These are phyloP conservation scores for Archivesica marissinica DNA, from an alignment of 1,140 invertebrate genomes.

Conservation along the genomic window DNA sequence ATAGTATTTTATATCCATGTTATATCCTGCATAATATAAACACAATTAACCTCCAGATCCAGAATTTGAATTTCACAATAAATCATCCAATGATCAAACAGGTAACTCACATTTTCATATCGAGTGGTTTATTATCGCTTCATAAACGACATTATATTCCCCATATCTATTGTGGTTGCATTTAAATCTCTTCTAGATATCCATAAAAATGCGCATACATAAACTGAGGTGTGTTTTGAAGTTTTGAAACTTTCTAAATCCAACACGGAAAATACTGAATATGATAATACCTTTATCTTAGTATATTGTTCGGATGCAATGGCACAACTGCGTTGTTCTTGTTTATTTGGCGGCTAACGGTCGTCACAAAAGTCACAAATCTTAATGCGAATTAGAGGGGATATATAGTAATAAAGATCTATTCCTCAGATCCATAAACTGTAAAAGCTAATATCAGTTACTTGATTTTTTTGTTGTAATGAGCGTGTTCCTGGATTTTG, in stretches of 20 bases:
- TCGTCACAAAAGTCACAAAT: slow-evolving; percentile 35
- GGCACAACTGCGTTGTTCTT: neutral
- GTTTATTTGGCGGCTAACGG: neutral
- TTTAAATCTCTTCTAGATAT: slow-evolving; percentile 31
- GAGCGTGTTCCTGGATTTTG: neutral
- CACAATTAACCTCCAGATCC: neutral
- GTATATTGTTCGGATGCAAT: neutral
- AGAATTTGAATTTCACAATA: neutral
- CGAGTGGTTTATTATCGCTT: slow-evolving; percentile 22
- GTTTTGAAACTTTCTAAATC: slow-evolving; percentile 14
- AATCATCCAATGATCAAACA: neutral
- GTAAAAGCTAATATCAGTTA: slow-evolving; percentile 17
- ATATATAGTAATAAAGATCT: slow-evolving; percentile 37
- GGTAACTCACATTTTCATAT: slow-evolving; percentile 1
- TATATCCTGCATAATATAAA: neutral
- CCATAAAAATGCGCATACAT: slow-evolving; percentile 49
- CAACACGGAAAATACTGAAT: neutral
- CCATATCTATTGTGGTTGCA: slow-evolving; percentile 15
- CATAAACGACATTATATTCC: neutral
- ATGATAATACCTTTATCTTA: neutral
- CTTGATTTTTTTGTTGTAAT: slow-evolving; percentile 25
- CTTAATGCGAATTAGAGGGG: neutral
- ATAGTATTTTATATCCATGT: too few relatives aligned
- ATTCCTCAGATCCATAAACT: slow-evolving; percentile 29
- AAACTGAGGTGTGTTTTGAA: slow-evolving; percentile 8